These are phyloP conservation scores for Butastur rufipennis DNA, from an alignment of 2,113 vertebrate genomes.

Conservation along the genomic window DNA sequence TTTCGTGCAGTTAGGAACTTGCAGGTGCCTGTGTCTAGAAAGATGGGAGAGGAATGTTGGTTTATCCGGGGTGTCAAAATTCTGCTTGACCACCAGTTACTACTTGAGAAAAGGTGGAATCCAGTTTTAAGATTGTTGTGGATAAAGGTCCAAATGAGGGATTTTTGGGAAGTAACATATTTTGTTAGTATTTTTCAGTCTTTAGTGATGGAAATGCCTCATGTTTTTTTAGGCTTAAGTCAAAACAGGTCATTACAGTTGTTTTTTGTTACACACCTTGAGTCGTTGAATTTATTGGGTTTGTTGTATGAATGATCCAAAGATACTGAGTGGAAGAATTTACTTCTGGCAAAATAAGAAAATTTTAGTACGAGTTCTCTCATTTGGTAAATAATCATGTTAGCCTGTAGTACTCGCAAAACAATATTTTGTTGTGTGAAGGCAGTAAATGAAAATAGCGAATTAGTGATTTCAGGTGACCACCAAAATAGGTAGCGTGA, in stretches of 20 bases:
- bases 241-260: background rate
- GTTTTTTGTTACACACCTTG: background rate
- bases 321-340: background rate
- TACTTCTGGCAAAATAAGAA: background rate
- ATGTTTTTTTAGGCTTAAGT: background rate
- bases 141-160: background rate
- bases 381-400: background rate
- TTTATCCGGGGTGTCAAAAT: background rate
- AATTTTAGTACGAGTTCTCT: background rate
- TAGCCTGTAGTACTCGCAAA: background rate
- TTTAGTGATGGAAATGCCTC: background rate
- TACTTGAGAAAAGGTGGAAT: background rate
- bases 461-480: background rate
- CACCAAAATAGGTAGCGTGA: background rate
- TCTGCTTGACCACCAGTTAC: background rate
- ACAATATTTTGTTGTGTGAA: background rate
- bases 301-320: background rate
- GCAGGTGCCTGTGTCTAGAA: background rate
- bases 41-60: background rate
- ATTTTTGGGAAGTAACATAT: background rate
- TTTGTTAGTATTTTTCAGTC: background rate
- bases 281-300: background rate
- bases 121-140: background rate
- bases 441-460: background rate
- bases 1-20: fast-evolving